Base-by-base conservation (phyloP, 2,113 vertebrate species). In the Eclectus roratus region DNA sequence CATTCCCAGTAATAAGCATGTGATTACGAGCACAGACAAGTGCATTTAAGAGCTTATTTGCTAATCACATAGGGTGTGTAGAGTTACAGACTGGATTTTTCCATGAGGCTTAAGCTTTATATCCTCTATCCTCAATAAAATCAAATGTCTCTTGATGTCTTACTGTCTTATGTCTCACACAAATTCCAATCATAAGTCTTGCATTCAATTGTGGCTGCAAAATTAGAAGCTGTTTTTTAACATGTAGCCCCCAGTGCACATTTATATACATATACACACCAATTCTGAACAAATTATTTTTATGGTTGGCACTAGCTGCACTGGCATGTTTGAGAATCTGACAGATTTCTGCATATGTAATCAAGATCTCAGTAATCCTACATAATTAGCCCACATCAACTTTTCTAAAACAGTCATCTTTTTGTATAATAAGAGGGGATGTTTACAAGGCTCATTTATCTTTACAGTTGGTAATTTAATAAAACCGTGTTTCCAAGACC, bases 331-430 rank as follows among this genome's bases (percentile, higher is more conserved):
- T 90, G 89, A 94, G 61, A 93, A 93, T 70, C 47, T 95, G 94
- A 53, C 94, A 91, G 87, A 94, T 92, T 95, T 96, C 81, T 97
- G 94, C 81, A 93, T 96, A 86, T 82, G 84, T 93, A 97, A 97
- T 95, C 93, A 96, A 91, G 91, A 96, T 71, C 83, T 85, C 92
- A 92, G 86, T 94, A 97, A 97, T 93, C 97, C 97, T 93, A 96
- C 94, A 81, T 88, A 97, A 97, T 95, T 96, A 95, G 97, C 94
- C 93, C 88, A 96, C 93, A 95, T 96, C 95, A 96, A 94, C 93
- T 97, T 97, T 90, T 85, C 81, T 79, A 93, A 97, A 97, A 98
- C 94, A 97, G 90, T 61, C 76, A 88, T 96, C 88, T 96, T 94
- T 95, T 91, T 0, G 17, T 94, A 85, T 94, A 97, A 96, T 94